A percentile compares a stretch with the other conserved stretches of the same genome.
Evolutionary conservation across 2,113 vertebrate genomes (phyloP).

Genomic region (Cinclus cinclus): DNA sequence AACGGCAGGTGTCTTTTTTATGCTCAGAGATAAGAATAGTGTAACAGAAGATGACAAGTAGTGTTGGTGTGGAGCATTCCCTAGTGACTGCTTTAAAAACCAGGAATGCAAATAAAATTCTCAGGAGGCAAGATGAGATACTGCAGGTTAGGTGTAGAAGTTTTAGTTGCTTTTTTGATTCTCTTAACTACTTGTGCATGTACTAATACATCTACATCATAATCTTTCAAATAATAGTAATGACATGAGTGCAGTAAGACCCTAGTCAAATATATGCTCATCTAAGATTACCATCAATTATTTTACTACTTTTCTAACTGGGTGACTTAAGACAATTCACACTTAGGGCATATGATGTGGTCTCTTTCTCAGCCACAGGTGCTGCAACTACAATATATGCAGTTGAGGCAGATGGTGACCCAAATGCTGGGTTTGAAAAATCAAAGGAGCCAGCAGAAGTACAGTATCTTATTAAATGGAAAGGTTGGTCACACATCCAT

Average conservation of each 20-base stretch:
- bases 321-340: not conserved
- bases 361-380: conserved; percentile 83
- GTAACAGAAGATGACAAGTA: not conserved
- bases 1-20: not conserved
- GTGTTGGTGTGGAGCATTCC: not conserved
- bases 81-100: not conserved
- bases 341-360: not conserved
- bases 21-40: not conserved
- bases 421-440: conserved; percentile 86
- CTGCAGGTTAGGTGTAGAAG: not conserved
- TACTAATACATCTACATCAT: not conserved
- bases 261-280: not conserved
- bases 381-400: conserved; percentile 95
- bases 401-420: conserved; percentile 95
- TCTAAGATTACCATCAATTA: not conserved
- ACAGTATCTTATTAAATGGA: conserved; percentile 99
- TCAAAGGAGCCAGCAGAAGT: conserved; percentile 85
- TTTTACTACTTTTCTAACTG: not conserved
- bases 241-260: not conserved
- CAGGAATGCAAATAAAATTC: not conserved
- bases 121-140: not conserved
- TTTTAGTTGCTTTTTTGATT: not conserved
- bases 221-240: not conserved
- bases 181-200: not conserved
- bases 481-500: conserved; percentile 98